A percentile compares a stretch with the other conserved stretches of the same genome.
These are phyloP conservation scores for Agrochola lychnidis DNA, from an alignment of 2,888 invertebrate genomes.

Conservation along the genomic window DNA sequence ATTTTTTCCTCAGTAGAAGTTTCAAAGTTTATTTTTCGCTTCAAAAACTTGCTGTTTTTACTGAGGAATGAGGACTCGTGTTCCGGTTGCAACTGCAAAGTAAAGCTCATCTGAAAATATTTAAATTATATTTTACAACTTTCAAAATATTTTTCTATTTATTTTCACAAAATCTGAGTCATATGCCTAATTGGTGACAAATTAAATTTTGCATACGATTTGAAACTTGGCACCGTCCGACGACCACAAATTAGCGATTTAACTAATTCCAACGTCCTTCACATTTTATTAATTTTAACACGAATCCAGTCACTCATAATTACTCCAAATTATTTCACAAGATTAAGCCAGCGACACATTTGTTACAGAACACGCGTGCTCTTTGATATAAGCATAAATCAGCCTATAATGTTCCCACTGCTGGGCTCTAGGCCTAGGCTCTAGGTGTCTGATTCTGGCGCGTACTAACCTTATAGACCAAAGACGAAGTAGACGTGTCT, in stretches of 20 bases:
- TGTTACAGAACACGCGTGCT: neutral
- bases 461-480: neutral
- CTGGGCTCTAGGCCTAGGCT: neutral
- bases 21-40: neutral
- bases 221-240: constrained; percentile 33
- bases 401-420: neutral
- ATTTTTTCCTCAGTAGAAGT: constrained; percentile 3
- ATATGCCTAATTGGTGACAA: constrained; percentile 29
- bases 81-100: constrained; percentile 3
- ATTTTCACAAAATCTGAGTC: constrained; percentile 13
- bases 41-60: constrained; percentile 4
- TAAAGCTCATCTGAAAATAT: neutral
- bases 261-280: constrained; percentile 38
- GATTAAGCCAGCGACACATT: constrained; percentile 28
- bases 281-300: constrained; percentile 39
- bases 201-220: constrained; percentile 35
- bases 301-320: constrained; percentile 33
- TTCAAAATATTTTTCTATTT: neutral
- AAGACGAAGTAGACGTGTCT: no score
- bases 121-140: neutral
- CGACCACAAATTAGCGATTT: constrained; percentile 45
- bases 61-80: constrained; percentile 19
- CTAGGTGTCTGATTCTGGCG: neutral
- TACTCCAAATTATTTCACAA: constrained; percentile 28
- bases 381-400: neutral